Conservation (phyloP, 2,888 invertebrate genomes). For the Sinohyriopsis cumingii region DNA sequence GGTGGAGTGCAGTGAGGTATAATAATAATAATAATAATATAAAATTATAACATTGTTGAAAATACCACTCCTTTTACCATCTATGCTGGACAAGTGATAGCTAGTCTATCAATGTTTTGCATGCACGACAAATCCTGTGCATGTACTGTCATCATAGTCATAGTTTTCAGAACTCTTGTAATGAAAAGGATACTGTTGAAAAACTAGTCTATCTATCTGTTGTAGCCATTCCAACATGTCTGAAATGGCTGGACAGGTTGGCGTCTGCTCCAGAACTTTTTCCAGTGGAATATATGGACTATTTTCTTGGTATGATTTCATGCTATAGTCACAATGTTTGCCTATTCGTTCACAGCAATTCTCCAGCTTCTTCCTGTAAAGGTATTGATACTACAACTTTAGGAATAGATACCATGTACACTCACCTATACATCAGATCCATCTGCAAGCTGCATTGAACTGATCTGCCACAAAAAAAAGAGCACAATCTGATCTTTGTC, state of each 20-base stretch:
- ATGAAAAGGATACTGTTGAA: slow-evolving; percentile 32
- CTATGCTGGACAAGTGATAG: too few relatives aligned
- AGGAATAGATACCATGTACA: too few relatives aligned
- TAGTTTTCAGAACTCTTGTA: neutral
- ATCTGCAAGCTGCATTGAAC: too few relatives aligned
- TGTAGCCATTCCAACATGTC: slow-evolving; percentile 46
- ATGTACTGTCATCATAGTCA: too few relatives aligned
- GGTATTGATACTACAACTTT: neutral
- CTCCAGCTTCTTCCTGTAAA: slow-evolving; percentile 28
- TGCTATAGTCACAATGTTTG: slow-evolving; percentile 30
- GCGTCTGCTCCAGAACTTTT: neutral
- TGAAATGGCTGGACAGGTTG: slow-evolving; percentile 33
- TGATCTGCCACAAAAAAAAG: too few relatives aligned
- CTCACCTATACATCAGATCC: too few relatives aligned
- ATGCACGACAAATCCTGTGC: neutral
- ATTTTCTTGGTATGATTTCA: neutral
- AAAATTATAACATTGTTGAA: too few relatives aligned
- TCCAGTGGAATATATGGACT: too few relatives aligned
- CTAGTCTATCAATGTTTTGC: neutral
- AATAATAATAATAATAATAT: too few relatives aligned
- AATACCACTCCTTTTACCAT: too few relatives aligned
- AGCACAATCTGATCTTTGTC: too few relatives aligned
- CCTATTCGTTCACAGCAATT: slow-evolving; percentile 24
- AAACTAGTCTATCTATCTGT: slow-evolving; percentile 16
- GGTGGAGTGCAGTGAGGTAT: too few relatives aligned